A percentile compares a stretch with the other conserved stretches of the same genome.
phyloP scores from a whole-genome alignment of 2,888 invertebrate genomes.

The Spodoptera picta region DNA sequence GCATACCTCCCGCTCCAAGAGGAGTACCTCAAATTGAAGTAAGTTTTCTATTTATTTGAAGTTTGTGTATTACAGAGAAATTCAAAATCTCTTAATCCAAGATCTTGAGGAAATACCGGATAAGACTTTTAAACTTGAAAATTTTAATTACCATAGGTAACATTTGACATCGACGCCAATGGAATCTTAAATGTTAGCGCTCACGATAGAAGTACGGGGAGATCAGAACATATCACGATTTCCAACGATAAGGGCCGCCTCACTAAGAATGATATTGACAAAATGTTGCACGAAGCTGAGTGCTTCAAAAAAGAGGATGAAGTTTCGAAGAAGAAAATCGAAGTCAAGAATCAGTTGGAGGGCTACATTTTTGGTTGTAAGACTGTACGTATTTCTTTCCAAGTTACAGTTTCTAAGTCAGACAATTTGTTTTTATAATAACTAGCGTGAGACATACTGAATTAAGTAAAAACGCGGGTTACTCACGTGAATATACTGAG shows the following conservation, averaged over 20 bases:
- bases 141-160: constrained; percentile 86
- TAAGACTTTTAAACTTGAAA: too few relatives aligned
- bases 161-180: constrained; percentile 96
- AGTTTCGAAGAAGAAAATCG: constrained; percentile 90
- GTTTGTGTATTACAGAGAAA: too few relatives aligned
- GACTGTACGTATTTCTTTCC: constrained; percentile 65
- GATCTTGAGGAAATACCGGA: too few relatives aligned
- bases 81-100: too few relatives aligned
- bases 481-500: too few relatives aligned
- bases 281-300: constrained; percentile 94
- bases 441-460: too few relatives aligned
- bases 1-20: constrained; percentile 95
- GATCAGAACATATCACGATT: constrained; percentile 94
- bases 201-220: constrained; percentile 93
- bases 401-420: too few relatives aligned
- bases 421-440: too few relatives aligned
- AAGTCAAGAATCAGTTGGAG: constrained; percentile 93
- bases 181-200: constrained; percentile 95
- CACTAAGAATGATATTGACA: constrained; percentile 95
- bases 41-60: constrained; percentile 17
- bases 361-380: constrained; percentile 91
- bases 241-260: constrained; percentile 96
- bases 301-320: constrained; percentile 93
- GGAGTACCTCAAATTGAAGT: constrained; percentile 93
- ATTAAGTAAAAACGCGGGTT: too few relatives aligned